Base-by-base conservation (phyloP, 2,888 invertebrate species). In the Spatulosminthurus flaviceps region DNA sequence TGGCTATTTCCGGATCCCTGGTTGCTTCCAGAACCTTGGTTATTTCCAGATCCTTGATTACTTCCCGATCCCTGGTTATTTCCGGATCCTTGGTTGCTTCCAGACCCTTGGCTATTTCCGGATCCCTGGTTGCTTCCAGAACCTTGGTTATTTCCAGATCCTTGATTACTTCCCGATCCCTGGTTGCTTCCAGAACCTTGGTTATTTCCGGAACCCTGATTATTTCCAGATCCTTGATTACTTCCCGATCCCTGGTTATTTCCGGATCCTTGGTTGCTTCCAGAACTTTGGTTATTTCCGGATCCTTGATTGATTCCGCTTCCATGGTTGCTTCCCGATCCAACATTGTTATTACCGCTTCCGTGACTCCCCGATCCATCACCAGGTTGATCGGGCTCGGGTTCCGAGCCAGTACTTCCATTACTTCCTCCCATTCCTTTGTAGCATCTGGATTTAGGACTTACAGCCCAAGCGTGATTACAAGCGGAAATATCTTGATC, bases 381-480 rank as follows among this genome's bases (percentile, higher is more conserved):
- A 34, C 13, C 0, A 16, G 43, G 71, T 7, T 60, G 41, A n/a
- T n/a, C n/a, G n/a, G 34, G 4, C 4, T 34, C 34, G 9, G 34
- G 34, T 34, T 34, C 34, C 34, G 21, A 43, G 66, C 29, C 43
- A 78, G 13, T 60, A 76, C n/a, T n/a, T n/a, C n/a, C n/a, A n/a
- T n/a, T n/a, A n/a, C n/a, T n/a, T n/a, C n/a, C n/a, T n/a, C 81
- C 82, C 69, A 70, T 75, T 0, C 81, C 81, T 64, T 77, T 79
- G 71, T 79, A 83, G 70, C 84, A 84, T 74, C 76, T 81, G 22
- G 80, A 79, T 22, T 79, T 73, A n/a, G 79, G 80, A 34, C 43
- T 76, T 9, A 83, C 77, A 0, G 82, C 82, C 82, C 82, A 81
- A n/a, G 83, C 81, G 61, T 83, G 82, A 51, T 83, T 83, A 42